A percentile compares a stretch with the other conserved stretches of the same genome.
Conservation (phyloP, 2,888 invertebrate genomes). For the Zygogramma bicolorata region DNA sequence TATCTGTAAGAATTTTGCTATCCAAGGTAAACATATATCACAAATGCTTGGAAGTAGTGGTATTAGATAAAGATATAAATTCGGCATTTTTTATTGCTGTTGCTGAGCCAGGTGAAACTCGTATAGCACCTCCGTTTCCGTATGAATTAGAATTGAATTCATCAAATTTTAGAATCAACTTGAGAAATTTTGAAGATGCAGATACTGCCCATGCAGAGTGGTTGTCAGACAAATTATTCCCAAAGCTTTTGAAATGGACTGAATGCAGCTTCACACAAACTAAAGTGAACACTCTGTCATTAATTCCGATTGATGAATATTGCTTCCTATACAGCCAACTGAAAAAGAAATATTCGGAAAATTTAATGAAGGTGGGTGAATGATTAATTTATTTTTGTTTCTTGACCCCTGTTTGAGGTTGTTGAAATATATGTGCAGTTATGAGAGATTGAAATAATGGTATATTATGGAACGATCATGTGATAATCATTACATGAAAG, state of each 20-base stretch:
- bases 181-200: slow-evolving; percentile 65
- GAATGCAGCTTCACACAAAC: slow-evolving; percentile 63
- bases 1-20: slow-evolving; percentile 65
- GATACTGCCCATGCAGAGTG: slow-evolving; percentile 66
- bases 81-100: slow-evolving; percentile 69
- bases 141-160: slow-evolving; percentile 64
- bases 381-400: too few species aligned
- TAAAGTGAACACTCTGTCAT: slow-evolving; percentile 70
- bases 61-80: slow-evolving; percentile 65
- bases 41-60: slow-evolving; percentile 59
- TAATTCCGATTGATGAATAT: slow-evolving; percentile 79
- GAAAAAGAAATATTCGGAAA: slow-evolving; percentile 82
- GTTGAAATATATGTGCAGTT: too few species aligned
- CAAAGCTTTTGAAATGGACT: slow-evolving; percentile 76
- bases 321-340: slow-evolving; percentile 78
- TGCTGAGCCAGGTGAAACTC: slow-evolving; percentile 60
- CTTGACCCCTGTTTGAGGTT: too few species aligned
- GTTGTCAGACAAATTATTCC: slow-evolving; percentile 71
- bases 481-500: too few species aligned
- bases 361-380: slow-evolving; percentile 75
- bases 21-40: slow-evolving; percentile 60
- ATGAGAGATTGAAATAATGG: too few species aligned
- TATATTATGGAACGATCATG: too few species aligned
- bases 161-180: slow-evolving; percentile 62
- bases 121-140: slow-evolving; percentile 68